Base-by-base conservation (phyloP, 1,140 invertebrate genomes). In the Schlechtendalia chinensis region DNA sequence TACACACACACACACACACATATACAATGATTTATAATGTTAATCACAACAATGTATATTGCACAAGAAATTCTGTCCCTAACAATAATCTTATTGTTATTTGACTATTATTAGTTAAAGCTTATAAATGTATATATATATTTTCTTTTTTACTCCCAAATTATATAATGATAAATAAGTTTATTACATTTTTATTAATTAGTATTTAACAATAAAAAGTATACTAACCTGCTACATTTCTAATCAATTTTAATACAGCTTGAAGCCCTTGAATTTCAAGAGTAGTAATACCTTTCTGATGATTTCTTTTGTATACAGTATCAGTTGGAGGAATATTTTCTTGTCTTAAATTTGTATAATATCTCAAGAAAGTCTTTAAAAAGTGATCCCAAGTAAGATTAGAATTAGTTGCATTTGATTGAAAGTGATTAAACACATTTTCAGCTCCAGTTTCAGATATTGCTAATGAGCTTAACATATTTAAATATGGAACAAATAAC, bases 261-360 rank as follows among this genome's bases (percentile, higher is more conserved):
- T 92, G 90, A 56, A 98, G 87, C 1, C 94, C 94, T 83, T 95
- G 92, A n/a, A 96, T 89, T 88, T 97, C 94, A 82, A 93, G 90
- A 0, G 91, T 91, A 17, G 91, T 93, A 53, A 96, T 95, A 29
- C 90, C 91, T 82, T 90, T 89, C 1, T 88, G 87, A 63, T 85
- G 85, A 19, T 89, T 86, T 79, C 88, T 89, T 17, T 90, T 87
- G 83, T 93, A 93, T 5, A 92, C 88, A 19, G 89, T 89, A 80
- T 91, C 89, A 81, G 89, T 86, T 50, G 85, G 86, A 0, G 88
- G 87, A 10, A 91, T 89, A 6, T 89, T 84, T 85, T 95, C 92
- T 82, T 91, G 89, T 27, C 91, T 85, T 16, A 94, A 84, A 84
- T 87, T 89, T 61, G 83, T 86, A 82, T 88, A 89, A 84, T 90